Evolutionary conservation across 2,888 invertebrate genomes (phyloP).

Genomic region (Eumacrocentrus americanus): DNA sequence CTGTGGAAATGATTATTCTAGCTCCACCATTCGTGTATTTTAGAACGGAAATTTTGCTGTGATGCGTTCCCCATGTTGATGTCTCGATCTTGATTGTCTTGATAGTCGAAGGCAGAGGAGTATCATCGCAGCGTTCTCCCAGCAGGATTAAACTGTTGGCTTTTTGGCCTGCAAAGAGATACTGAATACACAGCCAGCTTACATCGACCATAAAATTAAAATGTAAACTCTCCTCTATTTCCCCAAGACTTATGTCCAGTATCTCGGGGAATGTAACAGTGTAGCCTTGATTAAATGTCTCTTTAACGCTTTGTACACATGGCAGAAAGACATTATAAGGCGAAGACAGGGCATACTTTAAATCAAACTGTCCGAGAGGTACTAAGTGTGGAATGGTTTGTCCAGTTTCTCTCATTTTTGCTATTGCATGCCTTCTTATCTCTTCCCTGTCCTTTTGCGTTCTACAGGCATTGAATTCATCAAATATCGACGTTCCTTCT

Average conservation of each 20-base stretch:
- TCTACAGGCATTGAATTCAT: neutral
- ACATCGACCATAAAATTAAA: constrained; percentile 94
- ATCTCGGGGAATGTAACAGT: constrained; percentile 79
- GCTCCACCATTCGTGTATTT: constrained; percentile 82
- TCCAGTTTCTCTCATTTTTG: constrained; percentile 55
- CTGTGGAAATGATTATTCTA: constrained; percentile 87
- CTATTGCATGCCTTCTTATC: constrained; percentile 43
- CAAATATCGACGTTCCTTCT: constrained; percentile 22
- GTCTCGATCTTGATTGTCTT: constrained; percentile 43
- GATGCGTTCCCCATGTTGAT: constrained; percentile 51
- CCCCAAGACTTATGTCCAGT: constrained; percentile 78
- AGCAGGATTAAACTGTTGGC: constrained; percentile 54
- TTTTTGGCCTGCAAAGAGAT: constrained; percentile 77
- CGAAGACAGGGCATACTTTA: constrained; percentile 70
- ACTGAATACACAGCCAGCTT: constrained; percentile 87
- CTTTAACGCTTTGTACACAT: constrained; percentile 69
- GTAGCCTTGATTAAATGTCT: constrained; percentile 70
- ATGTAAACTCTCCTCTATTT: constrained; percentile 77
- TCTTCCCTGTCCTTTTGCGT: constrained; percentile 28
- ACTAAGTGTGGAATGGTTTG: constrained; percentile 65
- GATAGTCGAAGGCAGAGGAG: constrained; percentile 43
- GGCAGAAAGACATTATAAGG: constrained; percentile 82
- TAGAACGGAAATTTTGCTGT: constrained; percentile 82
- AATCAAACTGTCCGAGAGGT: constrained; percentile 68
- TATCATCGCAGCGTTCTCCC: constrained; percentile 23